Percentiles rank a stretch among this genome's conserved stretches.
Conservation (phyloP, 2,797 vertebrate genomes). For the Meriones psammophilus region DNA sequence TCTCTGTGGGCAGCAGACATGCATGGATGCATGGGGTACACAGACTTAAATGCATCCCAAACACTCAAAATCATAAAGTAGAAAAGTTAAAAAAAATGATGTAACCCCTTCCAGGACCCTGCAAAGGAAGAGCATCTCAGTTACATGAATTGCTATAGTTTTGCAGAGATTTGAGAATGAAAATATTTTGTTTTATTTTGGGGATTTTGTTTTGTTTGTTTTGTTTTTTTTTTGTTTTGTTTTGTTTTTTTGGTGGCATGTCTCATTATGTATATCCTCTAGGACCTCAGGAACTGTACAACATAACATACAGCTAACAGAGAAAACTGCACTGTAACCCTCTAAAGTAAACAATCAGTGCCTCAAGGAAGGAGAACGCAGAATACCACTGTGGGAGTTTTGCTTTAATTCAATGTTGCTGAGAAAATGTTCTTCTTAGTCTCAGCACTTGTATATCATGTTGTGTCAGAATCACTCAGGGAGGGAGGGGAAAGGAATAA, state of each 20-base stretch:
- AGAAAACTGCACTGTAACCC: not conserved
- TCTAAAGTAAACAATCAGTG: not conserved
- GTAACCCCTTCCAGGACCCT: too few species aligned
- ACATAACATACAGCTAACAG: not conserved
- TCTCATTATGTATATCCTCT: not conserved
- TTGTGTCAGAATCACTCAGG: not conserved
- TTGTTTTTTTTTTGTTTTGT: not conserved
- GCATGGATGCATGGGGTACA: not conserved
- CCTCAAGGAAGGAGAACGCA: not conserved
- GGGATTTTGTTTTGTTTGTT: not conserved
- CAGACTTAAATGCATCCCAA: not conserved
- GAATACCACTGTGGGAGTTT: not conserved
- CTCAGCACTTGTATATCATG: not conserved
- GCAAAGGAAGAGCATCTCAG: not conserved
- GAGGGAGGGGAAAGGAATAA: not conserved
- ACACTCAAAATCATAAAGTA: not conserved
- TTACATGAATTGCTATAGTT: not conserved
- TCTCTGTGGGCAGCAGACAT: not conserved
- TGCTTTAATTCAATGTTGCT: not conserved
- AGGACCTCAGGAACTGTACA: not conserved
- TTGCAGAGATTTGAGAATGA: conserved; percentile 23
- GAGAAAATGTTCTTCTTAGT: not conserved
- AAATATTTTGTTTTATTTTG: not conserved
- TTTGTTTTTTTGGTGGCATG: not conserved
- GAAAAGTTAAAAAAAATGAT: not conserved